A percentile compares a stretch with the other conserved stretches of the same genome.
phyloP scores from a whole-genome alignment of 2,797 vertebrate species.

The Oreonectes daqikongensis region DNA sequence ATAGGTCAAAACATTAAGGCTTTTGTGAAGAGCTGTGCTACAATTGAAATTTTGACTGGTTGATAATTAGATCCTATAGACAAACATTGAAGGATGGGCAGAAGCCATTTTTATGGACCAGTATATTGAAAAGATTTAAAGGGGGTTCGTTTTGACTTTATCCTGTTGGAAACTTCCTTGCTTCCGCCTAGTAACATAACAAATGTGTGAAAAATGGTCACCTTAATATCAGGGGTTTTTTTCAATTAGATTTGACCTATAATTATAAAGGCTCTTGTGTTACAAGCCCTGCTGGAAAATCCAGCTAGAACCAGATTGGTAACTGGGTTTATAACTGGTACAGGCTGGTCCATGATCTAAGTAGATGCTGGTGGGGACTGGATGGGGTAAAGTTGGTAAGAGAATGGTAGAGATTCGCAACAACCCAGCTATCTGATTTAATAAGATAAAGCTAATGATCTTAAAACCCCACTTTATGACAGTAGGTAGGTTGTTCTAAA shows the following conservation, averaged over 20 bases:
- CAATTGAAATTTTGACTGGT: not conserved
- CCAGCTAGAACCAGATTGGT: not conserved
- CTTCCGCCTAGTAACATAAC: not conserved
- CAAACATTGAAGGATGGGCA: not conserved
- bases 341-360: not conserved
- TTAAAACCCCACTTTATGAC: not conserved
- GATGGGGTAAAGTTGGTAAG: not conserved
- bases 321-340: not conserved
- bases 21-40: not conserved
- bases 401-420: not conserved
- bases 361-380: not conserved
- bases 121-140: not conserved
- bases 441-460: not conserved
- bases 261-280: not conserved
- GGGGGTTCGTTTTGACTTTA: not conserved
- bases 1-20: not conserved
- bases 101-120: not conserved
- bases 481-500: not conserved
- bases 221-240: not conserved
- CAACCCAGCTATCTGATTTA: not conserved
- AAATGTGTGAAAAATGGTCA: not conserved
- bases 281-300: conserved; percentile 2
- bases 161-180: not conserved
- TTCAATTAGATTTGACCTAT: not conserved
- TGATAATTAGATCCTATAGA: not conserved